phyloP scores from a whole-genome alignment of 1,140 invertebrate species.

The Propsilocerus akamusi region DNA sequence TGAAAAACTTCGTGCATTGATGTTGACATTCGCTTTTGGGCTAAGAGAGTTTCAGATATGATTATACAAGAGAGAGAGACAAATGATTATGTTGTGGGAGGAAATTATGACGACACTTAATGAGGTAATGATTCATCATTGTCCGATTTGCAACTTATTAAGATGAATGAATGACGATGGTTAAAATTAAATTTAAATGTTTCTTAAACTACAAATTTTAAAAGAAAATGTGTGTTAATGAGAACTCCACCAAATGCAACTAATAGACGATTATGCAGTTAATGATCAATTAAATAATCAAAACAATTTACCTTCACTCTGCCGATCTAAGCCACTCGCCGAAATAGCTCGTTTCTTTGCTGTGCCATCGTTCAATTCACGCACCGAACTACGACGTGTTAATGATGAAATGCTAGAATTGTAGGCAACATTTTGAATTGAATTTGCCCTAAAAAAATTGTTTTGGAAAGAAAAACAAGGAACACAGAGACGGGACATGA shows the following conservation, averaged over 20 bases:
- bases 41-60: neutral
- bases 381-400: constrained; percentile 60
- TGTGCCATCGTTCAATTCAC: constrained; percentile 51
- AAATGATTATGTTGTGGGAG: neutral
- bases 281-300: constrained; percentile 7
- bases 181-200: no score
- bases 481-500: neutral
- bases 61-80: neutral
- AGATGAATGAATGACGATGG: no score
- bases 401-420: constrained; percentile 52
- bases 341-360: constrained; percentile 67
- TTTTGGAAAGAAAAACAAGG: constrained; percentile 5
- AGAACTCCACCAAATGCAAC: constrained; percentile 9
- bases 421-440: constrained; percentile 58
- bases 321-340: constrained; percentile 48
- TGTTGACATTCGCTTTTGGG: constrained; percentile 33
- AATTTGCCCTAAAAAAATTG: constrained; percentile 50
- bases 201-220: no score
- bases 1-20: constrained; percentile 61
- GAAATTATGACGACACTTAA: no score
- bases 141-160: no score
- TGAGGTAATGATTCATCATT: no score
- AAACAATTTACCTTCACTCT: constrained; percentile 40
- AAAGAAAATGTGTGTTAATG: constrained; percentile 4
- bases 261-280: constrained; percentile 20